phyloP scores from a whole-genome alignment of 2,797 vertebrate species.

The Coregonus ussuriensis region DNA sequence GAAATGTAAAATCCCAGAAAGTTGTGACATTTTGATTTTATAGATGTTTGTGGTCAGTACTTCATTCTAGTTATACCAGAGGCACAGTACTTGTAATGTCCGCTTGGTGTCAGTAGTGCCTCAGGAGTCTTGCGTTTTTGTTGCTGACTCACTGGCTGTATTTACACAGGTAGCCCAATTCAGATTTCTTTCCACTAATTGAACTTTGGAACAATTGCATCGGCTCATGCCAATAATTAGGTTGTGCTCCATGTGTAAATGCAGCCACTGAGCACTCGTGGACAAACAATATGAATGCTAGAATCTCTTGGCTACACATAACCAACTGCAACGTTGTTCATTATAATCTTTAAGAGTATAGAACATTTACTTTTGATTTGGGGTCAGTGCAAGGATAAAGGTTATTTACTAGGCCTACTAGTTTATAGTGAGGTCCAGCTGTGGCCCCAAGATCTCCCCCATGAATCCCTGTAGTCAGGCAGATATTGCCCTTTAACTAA shows the following conservation, averaged over 20 bases:
- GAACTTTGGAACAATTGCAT: no score
- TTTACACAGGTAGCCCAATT: no score
- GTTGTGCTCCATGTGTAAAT: no score
- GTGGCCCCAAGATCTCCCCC: background rate
- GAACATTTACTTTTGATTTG: background rate
- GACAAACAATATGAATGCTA: background rate
- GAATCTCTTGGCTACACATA: background rate
- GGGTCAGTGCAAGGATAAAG: background rate
- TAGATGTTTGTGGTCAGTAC: background rate
- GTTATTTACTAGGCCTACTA: background rate
- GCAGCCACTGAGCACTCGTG: background rate
- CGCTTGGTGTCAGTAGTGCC: constrained; percentile 32
- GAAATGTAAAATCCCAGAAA: no score
- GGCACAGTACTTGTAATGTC: background rate
- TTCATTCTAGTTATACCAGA: background rate
- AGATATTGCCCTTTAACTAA: no score
- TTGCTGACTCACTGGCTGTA: background rate
- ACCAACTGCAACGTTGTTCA: background rate
- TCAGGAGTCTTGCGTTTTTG: background rate
- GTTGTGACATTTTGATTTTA: no score
- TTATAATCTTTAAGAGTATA: background rate
- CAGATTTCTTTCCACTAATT: no score
- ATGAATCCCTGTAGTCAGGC: background rate
- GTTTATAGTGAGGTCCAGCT: background rate
- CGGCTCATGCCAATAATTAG: no score